Evolutionary conservation across 2,888 invertebrate species (phyloP), one percentile per base, ranked within the genome.

Genomic region (Caenorhabditis sulstoni): DNA sequence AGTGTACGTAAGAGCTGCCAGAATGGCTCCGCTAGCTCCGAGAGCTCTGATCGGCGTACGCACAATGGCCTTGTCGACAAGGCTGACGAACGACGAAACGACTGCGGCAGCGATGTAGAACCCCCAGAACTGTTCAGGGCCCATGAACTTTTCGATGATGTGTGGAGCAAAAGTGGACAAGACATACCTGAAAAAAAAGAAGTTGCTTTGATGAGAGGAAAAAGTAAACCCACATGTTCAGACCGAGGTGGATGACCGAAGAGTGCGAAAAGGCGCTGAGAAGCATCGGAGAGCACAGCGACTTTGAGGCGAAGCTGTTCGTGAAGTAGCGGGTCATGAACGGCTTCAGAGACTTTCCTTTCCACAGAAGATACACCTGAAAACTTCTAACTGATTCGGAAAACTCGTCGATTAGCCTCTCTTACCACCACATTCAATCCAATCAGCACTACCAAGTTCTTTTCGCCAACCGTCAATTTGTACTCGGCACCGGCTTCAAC

Each of bases 11-110:
- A 98, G 91, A 58, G 97, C 93, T 23, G 94, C 94, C 94, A 97
- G 94, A 85, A 98, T 95, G 59, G 97, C 97, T 75, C 98, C 98
- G 39, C 96, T 97, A 79, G 97, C 97, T 90, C 97, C 97, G 81
- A 98, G 93, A 55, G 97, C 96, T 45, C 95, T 92, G 50, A 94
- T 94, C 45, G 94, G 93, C 87, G 93, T 93, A 76, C 93, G 92
- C 3, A 93, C 92, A 1, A 93, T 87, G 14, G 94, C 93, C 92
- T 96, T 97, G 91, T 94, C 94, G 0, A 94, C 85, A 87, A 95
- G 94, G 92, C 96, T 96, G 35, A 94, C 92, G 82, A 96, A 93
- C 87, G 95, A 95, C 66, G 97, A 87, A 20, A 86, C 82, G 7
- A 86, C 85, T 87, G 92, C 97, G 82, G 95, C 95, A 87, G 94